These are phyloP conservation scores for Leucosticte australis DNA, from an alignment of 2,113 vertebrate genomes.

Conservation along the genomic window DNA sequence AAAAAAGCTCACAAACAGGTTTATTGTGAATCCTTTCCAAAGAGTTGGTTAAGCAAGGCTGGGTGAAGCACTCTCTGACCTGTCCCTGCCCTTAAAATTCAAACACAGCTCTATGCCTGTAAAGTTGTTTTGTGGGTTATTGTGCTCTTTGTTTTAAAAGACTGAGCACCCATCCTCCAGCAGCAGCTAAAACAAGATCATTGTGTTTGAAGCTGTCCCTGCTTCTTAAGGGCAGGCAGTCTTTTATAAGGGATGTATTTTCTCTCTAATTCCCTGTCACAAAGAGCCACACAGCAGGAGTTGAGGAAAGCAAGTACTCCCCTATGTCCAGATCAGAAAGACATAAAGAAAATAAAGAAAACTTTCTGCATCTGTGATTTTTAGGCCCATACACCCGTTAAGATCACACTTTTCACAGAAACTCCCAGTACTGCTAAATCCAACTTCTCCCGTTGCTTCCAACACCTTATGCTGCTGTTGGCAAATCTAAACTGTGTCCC, in stretches of 20 bases:
- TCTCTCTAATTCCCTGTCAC: not conserved
- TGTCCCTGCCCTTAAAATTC: not conserved
- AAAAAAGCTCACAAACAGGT: not conserved
- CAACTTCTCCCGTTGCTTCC: not conserved
- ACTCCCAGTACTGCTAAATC: not conserved
- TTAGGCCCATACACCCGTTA: not conserved
- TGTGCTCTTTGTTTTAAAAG: not conserved
- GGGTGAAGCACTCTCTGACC: not conserved
- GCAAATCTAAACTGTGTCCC: not conserved
- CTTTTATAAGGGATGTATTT: not conserved
- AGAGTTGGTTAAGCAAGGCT: not conserved
- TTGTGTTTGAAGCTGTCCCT: not conserved
- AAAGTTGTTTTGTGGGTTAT: not conserved
- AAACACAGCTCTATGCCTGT: not conserved
- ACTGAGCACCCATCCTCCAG: not conserved
- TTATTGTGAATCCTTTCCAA: not conserved
- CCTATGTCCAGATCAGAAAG: not conserved
- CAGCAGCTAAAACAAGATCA: not conserved
- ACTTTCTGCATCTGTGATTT: not conserved
- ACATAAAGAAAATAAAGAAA: not conserved
- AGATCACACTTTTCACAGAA: not conserved
- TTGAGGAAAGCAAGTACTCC: not conserved
- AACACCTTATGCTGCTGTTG: not conserved
- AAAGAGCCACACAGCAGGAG: not conserved
- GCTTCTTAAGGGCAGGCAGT: not conserved